Evolutionary conservation across 1,140 invertebrate species (phyloP).

Genomic region (Telenomus remus): DNA sequence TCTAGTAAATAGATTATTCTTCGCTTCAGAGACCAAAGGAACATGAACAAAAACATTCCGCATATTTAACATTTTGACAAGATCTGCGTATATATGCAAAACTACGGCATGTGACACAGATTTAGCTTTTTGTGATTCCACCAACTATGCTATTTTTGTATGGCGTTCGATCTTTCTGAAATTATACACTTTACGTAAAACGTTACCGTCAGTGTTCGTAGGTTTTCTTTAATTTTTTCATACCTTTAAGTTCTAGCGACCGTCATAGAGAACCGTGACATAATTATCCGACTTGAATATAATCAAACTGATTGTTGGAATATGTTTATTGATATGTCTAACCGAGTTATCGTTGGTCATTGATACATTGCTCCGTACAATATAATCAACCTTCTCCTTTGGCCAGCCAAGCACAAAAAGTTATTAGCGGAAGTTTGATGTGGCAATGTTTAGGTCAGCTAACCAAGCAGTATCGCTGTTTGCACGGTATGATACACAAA

Average conservation of each 20-base stretch:
- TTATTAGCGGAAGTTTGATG: constrained; percentile 23
- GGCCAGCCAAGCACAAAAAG: constrained; percentile 15
- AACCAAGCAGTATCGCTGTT: constrained; percentile 13
- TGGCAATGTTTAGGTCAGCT: constrained; percentile 9
- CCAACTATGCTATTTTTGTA: constrained; percentile 5
- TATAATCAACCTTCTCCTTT: constrained; percentile 7
- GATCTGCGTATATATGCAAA: constrained; percentile 9
- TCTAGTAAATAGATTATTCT: too few species aligned
- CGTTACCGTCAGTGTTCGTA: too few species aligned
- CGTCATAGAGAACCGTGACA: too few species aligned
- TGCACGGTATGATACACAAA: constrained; percentile 8
- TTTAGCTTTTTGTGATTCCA: constrained; percentile 9
- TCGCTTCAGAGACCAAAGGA: not conserved
- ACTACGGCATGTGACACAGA: constrained; percentile 10
- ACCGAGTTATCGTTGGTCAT: constrained; percentile 16
- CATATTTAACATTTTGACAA: constrained; percentile 16
- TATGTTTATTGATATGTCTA: constrained; percentile 11
- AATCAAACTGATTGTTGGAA: not conserved
- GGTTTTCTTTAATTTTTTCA: too few species aligned
- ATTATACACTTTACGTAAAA: too few species aligned
- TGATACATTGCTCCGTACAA: constrained; percentile 1
- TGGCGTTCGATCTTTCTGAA: not conserved
- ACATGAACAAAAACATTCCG: constrained; percentile 1
- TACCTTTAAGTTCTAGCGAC: too few species aligned
- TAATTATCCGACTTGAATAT: too few species aligned